Base-by-base conservation (phyloP, 2,888 invertebrate genomes). In the Balanococcus diminutus region DNA sequence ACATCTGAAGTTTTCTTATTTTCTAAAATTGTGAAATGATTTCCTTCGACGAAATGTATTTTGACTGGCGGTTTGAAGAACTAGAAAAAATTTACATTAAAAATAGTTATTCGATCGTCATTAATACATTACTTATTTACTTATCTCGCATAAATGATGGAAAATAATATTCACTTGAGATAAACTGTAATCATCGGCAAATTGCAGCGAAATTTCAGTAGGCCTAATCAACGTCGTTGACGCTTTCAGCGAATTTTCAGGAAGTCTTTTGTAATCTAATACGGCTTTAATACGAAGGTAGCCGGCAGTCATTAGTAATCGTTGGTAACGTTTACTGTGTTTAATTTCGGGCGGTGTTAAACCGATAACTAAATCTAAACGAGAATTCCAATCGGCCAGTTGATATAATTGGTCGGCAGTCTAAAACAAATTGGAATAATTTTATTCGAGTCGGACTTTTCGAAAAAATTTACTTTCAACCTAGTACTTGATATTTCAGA, bases 21-120 rank as follows among this genome's bases (percentile, higher is more conserved):
- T 16, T 94, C 93, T 88, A 95, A 89, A 88, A 95, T 94, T 61
- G 93, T 92, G 0, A 92, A 89, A 88, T 96, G 95, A 89, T 94
- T 94, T 11, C 95, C 95, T 88, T 94, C 94, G n/a, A 94, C 90
- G 81, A 91, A 92, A 88, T 93, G 92, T 0, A 95, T 90, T 0
- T 91, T 91, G 0, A 94, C 91, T 2, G 91, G 91, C 0, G 91
- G 91, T 32, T 91, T 91, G 0, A 93, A 93, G 31, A 92, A 89
- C 89, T 91, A 88, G 9, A 79, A 51, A 36, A 25, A 39, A 51
- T 82, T 32, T n/a, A n/a, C n/a, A n/a, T n/a, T n/a, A n/a, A n/a
- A n/a, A n/a, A n/a, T n/a, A n/a, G n/a, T n/a, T n/a, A n/a, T n/a
- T n/a, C n/a, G n/a, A n/a, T n/a, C n/a, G n/a, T n/a, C n/a, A n/a